A percentile compares a stretch with the other conserved stretches of the same genome.
Conservation (phyloP, 2,888 invertebrate species). For the Clitarchus hookeri region DNA sequence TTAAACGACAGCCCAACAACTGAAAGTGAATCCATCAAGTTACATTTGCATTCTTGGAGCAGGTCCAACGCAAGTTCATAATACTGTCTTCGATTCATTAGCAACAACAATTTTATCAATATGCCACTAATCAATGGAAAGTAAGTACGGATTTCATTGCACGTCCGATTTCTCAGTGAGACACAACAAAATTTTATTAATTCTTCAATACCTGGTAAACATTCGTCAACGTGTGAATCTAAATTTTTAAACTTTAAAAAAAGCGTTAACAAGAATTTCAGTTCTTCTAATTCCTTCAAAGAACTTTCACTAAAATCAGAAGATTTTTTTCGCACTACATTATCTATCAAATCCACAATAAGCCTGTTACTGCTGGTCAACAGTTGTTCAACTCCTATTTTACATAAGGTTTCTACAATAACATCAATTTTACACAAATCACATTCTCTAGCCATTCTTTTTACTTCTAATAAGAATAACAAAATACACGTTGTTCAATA, state of each 20-base stretch:
- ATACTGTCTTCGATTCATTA: neutral
- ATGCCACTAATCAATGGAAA: neutral
- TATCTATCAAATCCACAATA: neutral
- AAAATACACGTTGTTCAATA: neutral
- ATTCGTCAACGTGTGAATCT: neutral
- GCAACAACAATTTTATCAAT: neutral
- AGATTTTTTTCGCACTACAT: neutral
- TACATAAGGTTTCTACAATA: neutral
- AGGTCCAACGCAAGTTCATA: neutral
- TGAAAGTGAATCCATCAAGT: neutral
- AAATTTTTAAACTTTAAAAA: neutral
- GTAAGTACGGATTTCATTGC: neutral
- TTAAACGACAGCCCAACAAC: neutral
- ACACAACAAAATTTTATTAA: neutral
- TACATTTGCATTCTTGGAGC: neutral
- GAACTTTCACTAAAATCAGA: neutral
- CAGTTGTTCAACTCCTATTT: neutral
- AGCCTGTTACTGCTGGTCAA: neutral
- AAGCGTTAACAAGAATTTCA: neutral
- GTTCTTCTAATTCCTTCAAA: neutral
- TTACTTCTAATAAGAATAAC: neutral
- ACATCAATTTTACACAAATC: neutral
- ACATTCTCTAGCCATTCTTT: neutral
- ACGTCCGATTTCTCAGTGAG: neutral
- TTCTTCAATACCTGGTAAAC: neutral